Conservation (phyloP, 1,140 invertebrate species). For the Agrypnia vestita region DNA sequence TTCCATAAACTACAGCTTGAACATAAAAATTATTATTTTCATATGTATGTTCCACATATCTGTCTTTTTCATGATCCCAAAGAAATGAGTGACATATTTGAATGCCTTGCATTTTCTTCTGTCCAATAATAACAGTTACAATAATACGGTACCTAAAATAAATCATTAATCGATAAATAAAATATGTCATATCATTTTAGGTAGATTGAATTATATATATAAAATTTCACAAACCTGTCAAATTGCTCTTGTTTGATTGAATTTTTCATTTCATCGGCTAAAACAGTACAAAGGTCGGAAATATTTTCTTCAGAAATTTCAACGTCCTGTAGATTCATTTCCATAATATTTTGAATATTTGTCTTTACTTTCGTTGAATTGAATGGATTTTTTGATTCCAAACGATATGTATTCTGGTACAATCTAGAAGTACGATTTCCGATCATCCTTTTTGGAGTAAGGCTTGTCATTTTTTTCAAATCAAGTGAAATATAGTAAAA, state of each 20-base stretch:
- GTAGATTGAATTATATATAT: constrained; percentile 40
- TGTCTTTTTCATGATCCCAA: constrained; percentile 75
- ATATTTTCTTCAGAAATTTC: constrained; percentile 69
- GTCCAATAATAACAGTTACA: constrained; percentile 74
- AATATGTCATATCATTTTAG: constrained; percentile 47
- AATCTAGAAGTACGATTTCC: constrained; percentile 65
- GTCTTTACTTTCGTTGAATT: constrained; percentile 66
- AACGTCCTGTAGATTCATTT: constrained; percentile 67
- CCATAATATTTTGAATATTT: constrained; percentile 66
- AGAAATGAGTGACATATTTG: constrained; percentile 72
- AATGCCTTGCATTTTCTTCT: constrained; percentile 74
- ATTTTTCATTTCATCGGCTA: constrained; percentile 66
- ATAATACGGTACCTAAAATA: constrained; percentile 75
- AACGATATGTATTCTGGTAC: constrained; percentile 70
- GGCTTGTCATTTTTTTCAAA: constrained; percentile 25
- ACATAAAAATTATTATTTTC: constrained; percentile 74
- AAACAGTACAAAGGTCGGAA: constrained; percentile 66
- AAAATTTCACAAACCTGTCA: constrained; percentile 68
- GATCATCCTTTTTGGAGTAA: constrained; percentile 30
- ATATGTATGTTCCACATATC: constrained; percentile 71
- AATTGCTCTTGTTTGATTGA: constrained; percentile 70
- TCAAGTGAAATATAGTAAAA: neutral
- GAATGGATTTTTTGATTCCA: constrained; percentile 67
- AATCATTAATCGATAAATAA: constrained; percentile 46
- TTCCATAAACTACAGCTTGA: constrained; percentile 73